Percentiles rank a stretch among this genome's conserved stretches.
These are phyloP conservation scores for Dioctria rufipes DNA, from an alignment of 2,888 invertebrate genomes.

Conservation along the genomic window DNA sequence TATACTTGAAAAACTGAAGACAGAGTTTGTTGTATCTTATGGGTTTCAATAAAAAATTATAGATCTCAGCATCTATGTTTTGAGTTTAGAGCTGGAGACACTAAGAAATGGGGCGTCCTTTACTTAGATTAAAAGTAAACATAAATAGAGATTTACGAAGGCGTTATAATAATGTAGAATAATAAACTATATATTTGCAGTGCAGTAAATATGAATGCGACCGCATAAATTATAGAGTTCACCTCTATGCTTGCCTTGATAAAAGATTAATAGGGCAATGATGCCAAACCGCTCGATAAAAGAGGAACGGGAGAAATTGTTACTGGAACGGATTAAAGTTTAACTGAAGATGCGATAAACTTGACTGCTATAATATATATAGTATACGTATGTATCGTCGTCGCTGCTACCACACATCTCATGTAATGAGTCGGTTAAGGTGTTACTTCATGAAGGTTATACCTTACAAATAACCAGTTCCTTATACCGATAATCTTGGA, in stretches of 20 bases:
- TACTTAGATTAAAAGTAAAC: too few relatives aligned
- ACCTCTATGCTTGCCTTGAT: too few relatives aligned
- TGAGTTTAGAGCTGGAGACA: too few relatives aligned
- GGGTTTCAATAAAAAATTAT: too few relatives aligned
- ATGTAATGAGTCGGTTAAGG: conserved; percentile 12
- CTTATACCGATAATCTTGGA: conserved; percentile 2
- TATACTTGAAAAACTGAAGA: background rate
- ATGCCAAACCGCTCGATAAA: conserved; percentile 28
- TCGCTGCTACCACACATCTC: background rate
- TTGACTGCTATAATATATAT: background rate
- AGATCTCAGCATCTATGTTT: too few relatives aligned
- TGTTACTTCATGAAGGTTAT: conserved; percentile 20
- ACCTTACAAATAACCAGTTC: background rate
- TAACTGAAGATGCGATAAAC: conserved; percentile 35
- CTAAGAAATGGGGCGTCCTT: too few relatives aligned
- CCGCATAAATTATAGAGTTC: too few relatives aligned
- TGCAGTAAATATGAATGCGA: too few relatives aligned
- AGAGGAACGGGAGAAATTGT: conserved; percentile 8
- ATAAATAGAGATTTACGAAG: too few relatives aligned
- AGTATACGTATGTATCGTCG: background rate
- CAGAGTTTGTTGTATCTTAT: too few relatives aligned
- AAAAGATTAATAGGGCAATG: background rate
- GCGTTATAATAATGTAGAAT: too few relatives aligned
- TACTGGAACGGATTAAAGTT: background rate
- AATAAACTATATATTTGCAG: too few relatives aligned